These are phyloP conservation scores for Zootoca vivipara DNA, from an alignment of 2,113 vertebrate genomes.

Conservation along the genomic window DNA sequence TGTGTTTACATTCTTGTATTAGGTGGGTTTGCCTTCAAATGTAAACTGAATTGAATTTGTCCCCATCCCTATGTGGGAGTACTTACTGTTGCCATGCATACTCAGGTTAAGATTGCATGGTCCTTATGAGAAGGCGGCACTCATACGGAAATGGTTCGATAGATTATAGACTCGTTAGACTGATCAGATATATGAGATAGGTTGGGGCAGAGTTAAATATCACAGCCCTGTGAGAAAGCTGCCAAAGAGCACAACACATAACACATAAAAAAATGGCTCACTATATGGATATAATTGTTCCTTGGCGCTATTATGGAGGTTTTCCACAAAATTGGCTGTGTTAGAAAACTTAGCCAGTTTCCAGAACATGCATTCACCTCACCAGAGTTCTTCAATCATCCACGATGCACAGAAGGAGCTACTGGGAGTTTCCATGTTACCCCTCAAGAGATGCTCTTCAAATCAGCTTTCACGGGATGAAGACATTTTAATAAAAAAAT, in stretches of 20 bases:
- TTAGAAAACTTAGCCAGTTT: background rate
- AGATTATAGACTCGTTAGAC: background rate
- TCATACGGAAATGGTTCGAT: background rate
- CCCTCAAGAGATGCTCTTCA: background rate
- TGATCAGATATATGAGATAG: background rate
- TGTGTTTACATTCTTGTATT: too few species aligned
- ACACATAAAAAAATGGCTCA: background rate
- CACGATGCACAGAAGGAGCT: background rate
- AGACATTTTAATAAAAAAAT: background rate
- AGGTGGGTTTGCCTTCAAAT: too few species aligned
- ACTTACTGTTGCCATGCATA: too few species aligned
- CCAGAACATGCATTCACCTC: background rate
- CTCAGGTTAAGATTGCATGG: background rate
- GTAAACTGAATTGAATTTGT: too few species aligned
- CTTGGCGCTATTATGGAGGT: background rate
- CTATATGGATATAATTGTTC: background rate
- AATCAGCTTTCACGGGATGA: background rate
- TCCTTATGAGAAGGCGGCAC: background rate
- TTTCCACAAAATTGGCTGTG: background rate
- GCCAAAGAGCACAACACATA: background rate
- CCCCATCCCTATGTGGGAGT: too few species aligned
- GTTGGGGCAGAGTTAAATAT: background rate
- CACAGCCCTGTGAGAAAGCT: background rate
- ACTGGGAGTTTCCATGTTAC: background rate
- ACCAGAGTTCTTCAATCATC: background rate